Percentiles rank a stretch among this genome's conserved stretches.
Conservation (phyloP, 2,113 vertebrate genomes). For the Myotis brandtii region DNA sequence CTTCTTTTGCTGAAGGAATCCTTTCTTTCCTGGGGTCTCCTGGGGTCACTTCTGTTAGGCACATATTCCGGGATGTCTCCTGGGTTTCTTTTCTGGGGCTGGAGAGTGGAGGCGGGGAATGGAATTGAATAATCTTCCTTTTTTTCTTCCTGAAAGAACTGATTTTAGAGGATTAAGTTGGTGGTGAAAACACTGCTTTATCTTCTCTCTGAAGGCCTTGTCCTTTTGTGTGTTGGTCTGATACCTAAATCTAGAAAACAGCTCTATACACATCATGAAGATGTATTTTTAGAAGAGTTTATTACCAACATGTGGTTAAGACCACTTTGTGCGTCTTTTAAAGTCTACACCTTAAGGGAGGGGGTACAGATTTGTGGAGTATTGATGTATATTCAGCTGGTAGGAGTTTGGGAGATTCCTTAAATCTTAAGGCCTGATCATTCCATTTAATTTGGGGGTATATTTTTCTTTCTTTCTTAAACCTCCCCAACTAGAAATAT, state of each 20-base stretch:
- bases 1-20: neutral
- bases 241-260: slow-evolving; percentile 31
- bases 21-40: neutral
- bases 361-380: neutral
- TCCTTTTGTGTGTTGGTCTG: neutral
- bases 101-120: neutral
- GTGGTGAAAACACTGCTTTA: neutral
- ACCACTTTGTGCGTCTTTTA: neutral
- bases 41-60: slow-evolving; percentile 8
- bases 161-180: slow-evolving; percentile 56
- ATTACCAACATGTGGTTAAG: neutral
- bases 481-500: neutral
- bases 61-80: neutral
- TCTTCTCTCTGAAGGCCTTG: slow-evolving; percentile 23
- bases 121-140: slow-evolving; percentile 39
- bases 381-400: neutral
- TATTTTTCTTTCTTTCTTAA: neutral
- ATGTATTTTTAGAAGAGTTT: slow-evolving; percentile 48
- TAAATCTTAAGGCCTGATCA: neutral
- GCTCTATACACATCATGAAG: neutral
- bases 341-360: neutral
- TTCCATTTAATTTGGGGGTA: neutral
- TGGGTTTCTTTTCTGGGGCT: slow-evolving; percentile 23
- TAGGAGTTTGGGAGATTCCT: neutral
- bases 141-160: slow-evolving; percentile 56